Conservation (phyloP, 2,113 vertebrate genomes). For the Boleophthalmus pectinirostris region DNA sequence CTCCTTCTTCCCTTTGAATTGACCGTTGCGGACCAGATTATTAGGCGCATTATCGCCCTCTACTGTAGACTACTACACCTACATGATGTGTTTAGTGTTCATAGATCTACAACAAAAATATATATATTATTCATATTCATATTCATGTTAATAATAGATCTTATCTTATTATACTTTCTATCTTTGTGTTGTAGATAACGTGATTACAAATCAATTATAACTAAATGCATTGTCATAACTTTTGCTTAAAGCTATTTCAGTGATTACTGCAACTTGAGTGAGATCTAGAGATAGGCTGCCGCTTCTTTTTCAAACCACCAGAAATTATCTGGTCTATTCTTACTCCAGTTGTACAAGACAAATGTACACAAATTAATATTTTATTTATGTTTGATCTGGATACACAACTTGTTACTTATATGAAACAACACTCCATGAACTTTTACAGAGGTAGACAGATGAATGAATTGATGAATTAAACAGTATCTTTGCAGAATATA, state of each 20-base stretch:
- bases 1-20: constrained; percentile 34
- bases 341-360: background rate
- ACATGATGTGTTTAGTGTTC: too few species aligned
- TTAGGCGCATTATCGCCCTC: background rate
- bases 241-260: background rate
- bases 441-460: constrained; percentile 59
- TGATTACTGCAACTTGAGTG: too few species aligned
- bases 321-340: background rate
- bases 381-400: background rate
- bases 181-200: too few species aligned
- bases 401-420: background rate
- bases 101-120: too few species aligned
- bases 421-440: constrained; percentile 39
- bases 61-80: background rate
- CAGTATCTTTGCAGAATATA: constrained; percentile 2
- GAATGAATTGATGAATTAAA: constrained; percentile 11
- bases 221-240: background rate
- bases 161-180: too few species aligned
- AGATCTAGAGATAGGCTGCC: too few species aligned
- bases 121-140: too few species aligned
- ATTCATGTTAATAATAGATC: too few species aligned
- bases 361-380: background rate
- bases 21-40: background rate
- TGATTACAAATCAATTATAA: background rate
- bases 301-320: too few species aligned